Percentiles rank a stretch among this genome's conserved stretches.
These are phyloP conservation scores for Lamellibrachia satsuma DNA, from an alignment of 2,888 invertebrate genomes.

Conservation along the genomic window DNA sequence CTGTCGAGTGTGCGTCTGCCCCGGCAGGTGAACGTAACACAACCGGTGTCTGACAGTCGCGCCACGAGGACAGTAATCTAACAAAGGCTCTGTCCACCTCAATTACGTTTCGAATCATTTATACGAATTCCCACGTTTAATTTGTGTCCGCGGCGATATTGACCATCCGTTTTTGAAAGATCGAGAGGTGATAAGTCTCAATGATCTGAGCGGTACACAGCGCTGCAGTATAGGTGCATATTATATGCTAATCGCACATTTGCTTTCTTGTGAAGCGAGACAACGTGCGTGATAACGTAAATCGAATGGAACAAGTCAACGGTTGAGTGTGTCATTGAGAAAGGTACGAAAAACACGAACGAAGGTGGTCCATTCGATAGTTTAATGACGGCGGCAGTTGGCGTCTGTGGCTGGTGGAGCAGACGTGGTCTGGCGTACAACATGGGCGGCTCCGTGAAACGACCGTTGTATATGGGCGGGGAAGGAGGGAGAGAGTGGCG, in stretches of 20 bases:
- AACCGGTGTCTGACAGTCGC: not conserved
- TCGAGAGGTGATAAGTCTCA: not conserved
- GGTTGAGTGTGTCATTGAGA: not conserved
- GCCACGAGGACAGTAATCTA: not conserved
- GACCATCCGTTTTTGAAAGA: not conserved
- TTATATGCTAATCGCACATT: not conserved
- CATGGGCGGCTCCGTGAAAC: not conserved
- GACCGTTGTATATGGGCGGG: not conserved
- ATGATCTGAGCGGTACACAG: not conserved
- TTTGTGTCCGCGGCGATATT: not conserved
- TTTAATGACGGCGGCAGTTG: not conserved
- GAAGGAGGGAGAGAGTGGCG: not conserved
- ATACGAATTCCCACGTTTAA: not conserved
- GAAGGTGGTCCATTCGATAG: not conserved
- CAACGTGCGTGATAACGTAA: conserved; percentile 8
- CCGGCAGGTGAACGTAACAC: not conserved
- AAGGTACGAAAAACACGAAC: not conserved
- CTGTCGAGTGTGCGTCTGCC: not conserved
- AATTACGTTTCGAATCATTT: not conserved
- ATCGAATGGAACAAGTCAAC: not conserved
- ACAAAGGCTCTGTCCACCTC: not conserved
- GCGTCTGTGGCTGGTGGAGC: not conserved
- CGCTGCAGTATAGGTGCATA: not conserved
- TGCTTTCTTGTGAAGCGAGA: not conserved
- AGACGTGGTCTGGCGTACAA: not conserved